phyloP scores from a whole-genome alignment of 2,797 vertebrate species.

The Sus cebifrons region DNA sequence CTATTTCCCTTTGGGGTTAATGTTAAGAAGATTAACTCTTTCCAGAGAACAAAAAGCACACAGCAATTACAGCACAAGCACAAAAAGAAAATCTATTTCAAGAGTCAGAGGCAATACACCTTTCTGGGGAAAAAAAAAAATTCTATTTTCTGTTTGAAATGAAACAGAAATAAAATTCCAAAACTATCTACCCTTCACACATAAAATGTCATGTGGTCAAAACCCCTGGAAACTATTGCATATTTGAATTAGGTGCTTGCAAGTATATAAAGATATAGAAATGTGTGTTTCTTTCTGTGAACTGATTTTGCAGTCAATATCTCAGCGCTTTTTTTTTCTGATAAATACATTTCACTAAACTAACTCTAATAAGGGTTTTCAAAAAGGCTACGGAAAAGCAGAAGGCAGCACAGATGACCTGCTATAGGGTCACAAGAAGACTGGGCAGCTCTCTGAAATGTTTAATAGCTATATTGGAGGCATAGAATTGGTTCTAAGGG shows the following conservation, averaged over 20 bases:
- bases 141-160: slow-evolving; percentile 14
- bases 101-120: neutral
- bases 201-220: neutral
- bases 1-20: slow-evolving; percentile 55
- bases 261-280: neutral
- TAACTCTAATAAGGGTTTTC: neutral
- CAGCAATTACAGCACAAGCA: neutral
- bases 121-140: neutral
- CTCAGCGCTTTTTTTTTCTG: neutral
- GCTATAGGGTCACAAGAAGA: neutral
- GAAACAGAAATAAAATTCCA: neutral
- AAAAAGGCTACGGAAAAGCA: neutral
- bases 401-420: neutral
- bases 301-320: neutral
- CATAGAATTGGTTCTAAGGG: neutral
- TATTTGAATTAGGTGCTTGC: neutral
- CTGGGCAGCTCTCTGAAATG: neutral
- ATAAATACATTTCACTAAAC: neutral
- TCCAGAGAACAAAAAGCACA: slow-evolving; percentile 16
- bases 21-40: slow-evolving; percentile 64
- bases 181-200: neutral
- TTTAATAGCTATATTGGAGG: neutral
- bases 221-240: neutral
- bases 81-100: neutral
- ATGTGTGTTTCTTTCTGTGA: neutral